Base-by-base conservation (phyloP, 2,113 vertebrate species). In the Lepus timidus region DNA sequence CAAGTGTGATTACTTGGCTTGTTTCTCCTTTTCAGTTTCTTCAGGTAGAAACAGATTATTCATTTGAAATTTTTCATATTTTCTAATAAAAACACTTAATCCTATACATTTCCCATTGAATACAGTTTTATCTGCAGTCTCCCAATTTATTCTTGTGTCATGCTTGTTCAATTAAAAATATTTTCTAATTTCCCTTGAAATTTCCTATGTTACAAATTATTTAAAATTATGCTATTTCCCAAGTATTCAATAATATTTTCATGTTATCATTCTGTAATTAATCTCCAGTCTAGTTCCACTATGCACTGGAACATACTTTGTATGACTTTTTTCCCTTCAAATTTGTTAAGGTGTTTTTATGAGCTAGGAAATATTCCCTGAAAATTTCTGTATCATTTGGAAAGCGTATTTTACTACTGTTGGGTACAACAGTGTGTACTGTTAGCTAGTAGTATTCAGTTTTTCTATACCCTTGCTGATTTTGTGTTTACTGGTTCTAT, bases 211-310 rank as follows among this genome's bases (percentile, higher is more conserved):
- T 44, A 44, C 44, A 44, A 44, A 74, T 74, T 82, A 74, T 27
- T 93, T 74, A 93, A 20, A 65, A 88, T 55, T 49, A 55, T 52
- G 4, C 65, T 74, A 88, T 81, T 73, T 74, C 68, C 16, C 85
- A 93, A 81, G 65, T n/a, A 88, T 55, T 65, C 39, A 14, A 93
- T 39, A 81, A 55, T 23, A 85, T 65, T 74, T 51, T 76, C 27
- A 2, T 9, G 29, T 58, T 55, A 81, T 55, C 49, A n/a, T 82
- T 61, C 61, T 58, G 13, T 27, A 44, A 27, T 14, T 71, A 20
- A 39, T 55, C 44, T 65, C 33, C 44, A 58, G n/a, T 65, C 33
- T 55, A 88, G 64, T 39, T 79, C 52, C 55, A 71, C 62, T 62
- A 61, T 62, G 36, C 49, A 44, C 27, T 52, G 79, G n/a, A 44